Evolutionary conservation across 2,888 invertebrate species (phyloP).

Genomic region (Lasioglossum morio): DNA sequence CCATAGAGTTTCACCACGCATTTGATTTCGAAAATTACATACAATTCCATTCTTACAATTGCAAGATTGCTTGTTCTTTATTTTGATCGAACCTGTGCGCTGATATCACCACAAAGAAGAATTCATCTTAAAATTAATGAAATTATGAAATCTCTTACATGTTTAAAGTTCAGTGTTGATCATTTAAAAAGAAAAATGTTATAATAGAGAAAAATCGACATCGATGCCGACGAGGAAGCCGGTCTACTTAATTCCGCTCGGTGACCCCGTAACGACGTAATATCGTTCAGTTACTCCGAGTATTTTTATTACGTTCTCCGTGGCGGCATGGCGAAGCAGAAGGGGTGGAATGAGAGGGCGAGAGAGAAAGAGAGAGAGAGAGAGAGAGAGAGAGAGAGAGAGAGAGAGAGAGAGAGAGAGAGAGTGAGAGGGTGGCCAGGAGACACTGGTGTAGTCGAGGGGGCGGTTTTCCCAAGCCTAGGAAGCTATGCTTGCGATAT

Average conservation of each 20-base stretch:
- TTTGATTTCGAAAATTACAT: no score
- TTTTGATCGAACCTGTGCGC: no score
- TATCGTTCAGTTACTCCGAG: conserved; percentile 71
- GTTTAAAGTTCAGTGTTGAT: no score
- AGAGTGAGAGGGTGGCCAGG: conserved; percentile 25
- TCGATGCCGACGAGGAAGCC: conserved; percentile 25
- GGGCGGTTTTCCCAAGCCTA: conserved; percentile 55
- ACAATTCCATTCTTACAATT: no score
- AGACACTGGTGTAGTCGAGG: conserved; percentile 56
- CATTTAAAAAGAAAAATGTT: not conserved
- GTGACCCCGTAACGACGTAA: conserved; percentile 69
- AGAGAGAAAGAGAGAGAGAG: not conserved
- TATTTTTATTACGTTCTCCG: conserved; percentile 70
- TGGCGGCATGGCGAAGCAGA: conserved; percentile 46
- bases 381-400: not conserved
- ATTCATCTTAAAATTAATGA: no score
- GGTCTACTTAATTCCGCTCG: conserved; percentile 62
- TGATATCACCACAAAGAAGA: no score
- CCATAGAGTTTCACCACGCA: no score
- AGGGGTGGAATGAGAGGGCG: not conserved
- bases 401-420: not conserved
- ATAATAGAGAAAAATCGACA: conserved; percentile 16
- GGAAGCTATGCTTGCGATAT: conserved; percentile 76
- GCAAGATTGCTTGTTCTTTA: no score
- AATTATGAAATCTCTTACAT: no score